Base-by-base conservation (phyloP, 2,113 vertebrate species). In the Halcyon malimbica region DNA sequence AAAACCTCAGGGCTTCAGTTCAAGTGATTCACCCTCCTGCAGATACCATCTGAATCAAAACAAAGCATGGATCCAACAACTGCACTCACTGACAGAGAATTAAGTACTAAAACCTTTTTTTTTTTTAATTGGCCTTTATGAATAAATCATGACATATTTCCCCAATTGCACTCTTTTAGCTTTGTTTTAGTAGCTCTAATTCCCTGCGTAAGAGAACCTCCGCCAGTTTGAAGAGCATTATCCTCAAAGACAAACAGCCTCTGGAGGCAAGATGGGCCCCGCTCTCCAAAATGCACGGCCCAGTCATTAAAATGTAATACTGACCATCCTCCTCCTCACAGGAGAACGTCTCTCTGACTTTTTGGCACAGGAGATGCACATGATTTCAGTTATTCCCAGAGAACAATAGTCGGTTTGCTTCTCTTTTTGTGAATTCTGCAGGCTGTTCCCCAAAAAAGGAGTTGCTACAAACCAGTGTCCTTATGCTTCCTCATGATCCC, bases 21-120 rank as follows among this genome's bases (percentile, higher is more conserved):
- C 60, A 50, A 59, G 69, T 91, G 48, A 95, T 84, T 95, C 74
- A 94, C 67, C 50, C 46, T 82, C 74, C 76, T 82, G 56, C 56
- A 77, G 87, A 92, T 94, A 84, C 51, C 51, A 87, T 59, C 90
- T 63, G 78, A 87, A 75, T 48, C n/a, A 74, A 95, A 93, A 87
- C 77, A 95, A 81, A 87, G 60, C 84, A 37, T 3, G 1, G 37
- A 77, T 89, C 78, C 78, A 88, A 82, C 65, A 88, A 75, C 53
- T 62, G 87, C 54, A 68, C 35, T 79, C 39, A 33, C 78, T 51
- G 41, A 75, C 39, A 33, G 42, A 84, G 65, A 94, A 87, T 87
- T 68, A 95, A 91, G 48, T 51, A 63, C 60, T 84, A 51, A 87
- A 83, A n/a, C 1, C 31, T 42, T 33, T 53, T 85, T 28, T 46